Evolutionary conservation across 2,113 vertebrate species (phyloP).

Genomic region (Pseudorasbora parva): DNA sequence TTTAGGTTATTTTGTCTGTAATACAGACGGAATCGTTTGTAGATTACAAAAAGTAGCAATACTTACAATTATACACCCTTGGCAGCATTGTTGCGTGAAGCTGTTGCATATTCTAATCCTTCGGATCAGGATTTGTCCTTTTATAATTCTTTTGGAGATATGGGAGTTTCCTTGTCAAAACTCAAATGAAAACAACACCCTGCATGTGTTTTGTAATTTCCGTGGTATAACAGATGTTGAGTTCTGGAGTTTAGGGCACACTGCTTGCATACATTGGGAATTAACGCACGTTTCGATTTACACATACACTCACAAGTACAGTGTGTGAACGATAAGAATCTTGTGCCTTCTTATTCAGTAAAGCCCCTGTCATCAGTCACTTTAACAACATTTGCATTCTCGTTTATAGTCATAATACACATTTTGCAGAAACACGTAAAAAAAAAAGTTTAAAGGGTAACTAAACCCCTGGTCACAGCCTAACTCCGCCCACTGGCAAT

Average conservation of each 20-base stretch:
- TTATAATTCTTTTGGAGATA: background rate
- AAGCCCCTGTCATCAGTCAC: background rate
- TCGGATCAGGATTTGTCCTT: background rate
- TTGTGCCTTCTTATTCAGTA: background rate
- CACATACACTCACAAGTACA: background rate
- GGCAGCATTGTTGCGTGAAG: slow-evolving; percentile 23
- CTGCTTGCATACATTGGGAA: slow-evolving; percentile 62
- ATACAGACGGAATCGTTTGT: background rate
- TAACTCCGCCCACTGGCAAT: too few relatives aligned
- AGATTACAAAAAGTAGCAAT: background rate
- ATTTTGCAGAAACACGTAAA: background rate
- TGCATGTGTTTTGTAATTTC: slow-evolving; percentile 45
- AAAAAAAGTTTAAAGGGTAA: too few relatives aligned
- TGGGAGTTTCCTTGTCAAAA: slow-evolving; percentile 28
- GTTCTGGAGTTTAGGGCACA: background rate
- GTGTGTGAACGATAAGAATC: background rate
- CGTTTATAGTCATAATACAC: background rate
- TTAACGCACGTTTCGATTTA: slow-evolving; percentile 59
- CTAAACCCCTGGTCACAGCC: too few relatives aligned
- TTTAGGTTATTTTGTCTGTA: too few relatives aligned
- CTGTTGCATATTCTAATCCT: slow-evolving; percentile 1
- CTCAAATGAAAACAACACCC: slow-evolving; percentile 30
- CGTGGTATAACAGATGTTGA: slow-evolving; percentile 36
- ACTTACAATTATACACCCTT: slow-evolving; percentile 31
- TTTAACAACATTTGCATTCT: background rate